Percentiles rank a stretch among this genome's conserved stretches.
These are phyloP conservation scores for Pteronotus mesoamericanus DNA, from an alignment of 2,797 vertebrate species.

Conservation along the genomic window DNA sequence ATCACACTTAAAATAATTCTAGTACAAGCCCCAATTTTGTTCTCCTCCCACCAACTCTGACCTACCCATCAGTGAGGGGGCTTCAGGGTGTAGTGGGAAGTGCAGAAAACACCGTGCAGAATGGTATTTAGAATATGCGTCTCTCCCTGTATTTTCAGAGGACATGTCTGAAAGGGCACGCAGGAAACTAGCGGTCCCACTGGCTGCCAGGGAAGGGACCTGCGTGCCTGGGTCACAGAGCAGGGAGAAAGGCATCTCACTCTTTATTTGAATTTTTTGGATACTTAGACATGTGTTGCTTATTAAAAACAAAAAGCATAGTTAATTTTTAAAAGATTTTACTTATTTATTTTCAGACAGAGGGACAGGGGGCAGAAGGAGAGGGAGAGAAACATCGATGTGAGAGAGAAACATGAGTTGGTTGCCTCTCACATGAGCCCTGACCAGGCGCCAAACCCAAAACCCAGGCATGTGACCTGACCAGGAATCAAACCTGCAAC, in stretches of 20 bases:
- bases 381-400: too few species aligned
- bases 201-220: background rate
- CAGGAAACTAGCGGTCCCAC: rapidly evolving
- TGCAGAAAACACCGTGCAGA: rapidly evolving
- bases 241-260: too few species aligned
- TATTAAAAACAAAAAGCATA: background rate
- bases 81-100: background rate
- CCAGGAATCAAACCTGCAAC: background rate
- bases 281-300: background rate
- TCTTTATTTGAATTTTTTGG: background rate
- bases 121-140: too few species aligned
- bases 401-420: too few species aligned
- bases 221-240: background rate
- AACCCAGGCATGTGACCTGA: background rate
- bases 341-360: background rate
- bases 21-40: background rate
- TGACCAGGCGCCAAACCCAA: too few species aligned
- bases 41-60: background rate
- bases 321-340: background rate
- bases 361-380: background rate
- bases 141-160: background rate
- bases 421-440: background rate
- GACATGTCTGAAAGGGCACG: background rate
- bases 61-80: background rate
- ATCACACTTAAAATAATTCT: background rate